phyloP scores from a whole-genome alignment of 1,140 invertebrate species.

The Bilobella aurantiaca region DNA sequence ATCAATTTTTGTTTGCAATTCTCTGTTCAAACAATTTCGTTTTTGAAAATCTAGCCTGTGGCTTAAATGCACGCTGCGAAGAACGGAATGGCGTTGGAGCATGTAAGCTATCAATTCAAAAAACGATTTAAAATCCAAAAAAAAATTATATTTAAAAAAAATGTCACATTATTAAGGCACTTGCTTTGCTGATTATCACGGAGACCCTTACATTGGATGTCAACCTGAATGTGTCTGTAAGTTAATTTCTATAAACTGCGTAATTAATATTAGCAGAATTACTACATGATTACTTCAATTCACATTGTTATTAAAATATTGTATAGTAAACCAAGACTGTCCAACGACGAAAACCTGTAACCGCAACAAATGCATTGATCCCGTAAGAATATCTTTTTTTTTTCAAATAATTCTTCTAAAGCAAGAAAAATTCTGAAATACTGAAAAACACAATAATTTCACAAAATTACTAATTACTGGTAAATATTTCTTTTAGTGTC shows the following conservation, averaged over 20 bases:
- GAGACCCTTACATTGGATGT: slow-evolving; percentile 56
- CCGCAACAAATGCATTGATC: slow-evolving; percentile 67
- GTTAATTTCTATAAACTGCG: slow-evolving; percentile 35
- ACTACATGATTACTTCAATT: slow-evolving; percentile 3
- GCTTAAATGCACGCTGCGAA: slow-evolving; percentile 42
- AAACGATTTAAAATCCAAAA: background rate
- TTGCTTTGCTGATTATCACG: slow-evolving; percentile 37
- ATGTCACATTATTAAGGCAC: background rate
- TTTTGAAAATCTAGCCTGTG: slow-evolving; percentile 36
- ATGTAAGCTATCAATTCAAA: slow-evolving; percentile 39
- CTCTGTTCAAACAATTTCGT: background rate
- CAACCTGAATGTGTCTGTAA: slow-evolving; percentile 41
- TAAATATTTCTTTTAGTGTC: slow-evolving; percentile 48
- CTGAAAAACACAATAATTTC: background rate
- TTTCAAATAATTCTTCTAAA: no score
- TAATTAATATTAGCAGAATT: slow-evolving; percentile 30
- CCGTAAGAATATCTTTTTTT: slow-evolving; percentile 37
- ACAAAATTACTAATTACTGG: background rate
- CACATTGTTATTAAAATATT: background rate
- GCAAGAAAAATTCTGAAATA: no score
- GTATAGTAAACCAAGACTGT: slow-evolving; percentile 49
- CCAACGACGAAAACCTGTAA: slow-evolving; percentile 65
- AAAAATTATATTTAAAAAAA: background rate
- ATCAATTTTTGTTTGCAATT: background rate
- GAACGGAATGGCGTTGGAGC: slow-evolving; percentile 39